Base-by-base conservation (phyloP, 2,797 vertebrate species). In the Micrastur ruficollis region DNA sequence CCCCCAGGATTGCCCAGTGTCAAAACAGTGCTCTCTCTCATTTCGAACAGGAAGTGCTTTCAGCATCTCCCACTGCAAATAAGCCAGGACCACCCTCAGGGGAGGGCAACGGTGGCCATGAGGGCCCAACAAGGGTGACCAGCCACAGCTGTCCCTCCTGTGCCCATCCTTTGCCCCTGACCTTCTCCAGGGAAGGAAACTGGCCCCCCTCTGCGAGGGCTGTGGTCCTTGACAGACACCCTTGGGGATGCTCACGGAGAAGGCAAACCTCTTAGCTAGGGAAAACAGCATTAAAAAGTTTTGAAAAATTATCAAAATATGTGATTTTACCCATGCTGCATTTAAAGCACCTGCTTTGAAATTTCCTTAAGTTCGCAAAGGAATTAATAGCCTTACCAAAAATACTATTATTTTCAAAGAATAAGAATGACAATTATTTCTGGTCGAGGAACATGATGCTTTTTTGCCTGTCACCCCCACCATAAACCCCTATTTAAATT, bases 81-180 rank as follows among this genome's bases (percentile, higher is more conserved):
- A 66, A 86, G 4, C 26, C 14, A 50, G 52, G 67, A 13, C 14
- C 17, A 42, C 19, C 13, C n/a, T 67, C n/a, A 34, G 31, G 42
- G 27, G 29, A 71, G 40, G 25, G 23, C 8, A 5, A 1, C 31
- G 36, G 31, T 47, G 71, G 55, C 44, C 67, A 34, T 0, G 5
- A 79, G 40, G 34, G 49, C 14, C 46, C 71, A 75, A 20, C 0
- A 3, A 80, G 22, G 5, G 52, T 59, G 53, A 58, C 20, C 3
- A 4, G 42, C 12, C n/a, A 10, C 27, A 18, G 32, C 20, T 0
- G 0, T 53, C 18, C 23, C 27, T 74, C 2, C 4, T 47, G 3
- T 19, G 12, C n/a, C 63, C 11, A 9, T 73, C 17, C 65, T 78
- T 66, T 62, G 32, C 4, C 14, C 20, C 49, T 34, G 19, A 27